phyloP scores from a whole-genome alignment of 2,797 vertebrate genomes.

The Pitangus sulphuratus region DNA sequence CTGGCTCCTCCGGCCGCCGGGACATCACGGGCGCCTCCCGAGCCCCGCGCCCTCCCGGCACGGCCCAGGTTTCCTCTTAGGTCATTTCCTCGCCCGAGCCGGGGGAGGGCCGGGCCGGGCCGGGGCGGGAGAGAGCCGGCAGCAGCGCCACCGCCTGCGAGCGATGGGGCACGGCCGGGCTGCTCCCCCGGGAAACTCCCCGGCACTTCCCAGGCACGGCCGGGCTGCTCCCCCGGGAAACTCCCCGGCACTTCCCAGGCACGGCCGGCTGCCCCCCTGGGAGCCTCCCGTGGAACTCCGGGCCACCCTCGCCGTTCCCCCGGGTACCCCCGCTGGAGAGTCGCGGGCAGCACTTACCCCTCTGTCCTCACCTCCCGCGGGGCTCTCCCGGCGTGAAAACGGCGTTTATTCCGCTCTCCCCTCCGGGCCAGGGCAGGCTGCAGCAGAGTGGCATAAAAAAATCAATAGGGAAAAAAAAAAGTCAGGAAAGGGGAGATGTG shows the following conservation, averaged over 20 bases:
- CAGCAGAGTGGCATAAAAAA: neutral
- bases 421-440: neutral
- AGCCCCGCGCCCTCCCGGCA: neutral
- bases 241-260: neutral
- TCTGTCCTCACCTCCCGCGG: no score
- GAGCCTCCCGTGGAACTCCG: neutral
- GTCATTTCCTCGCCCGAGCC: slow-evolving; percentile 68
- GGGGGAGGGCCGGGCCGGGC: neutral
- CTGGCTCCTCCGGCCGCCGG: neutral
- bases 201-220: neutral
- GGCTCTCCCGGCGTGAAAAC: neutral
- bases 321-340: no score
- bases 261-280: neutral
- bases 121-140: neutral
- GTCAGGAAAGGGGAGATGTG: neutral
- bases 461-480: neutral
- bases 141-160: slow-evolving; percentile 53
- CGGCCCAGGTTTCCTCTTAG: slow-evolving; percentile 63
- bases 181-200: neutral
- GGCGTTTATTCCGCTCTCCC: neutral
- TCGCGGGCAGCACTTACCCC: neutral
- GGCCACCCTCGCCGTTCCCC: neutral
- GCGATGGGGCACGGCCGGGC: neutral
- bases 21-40: neutral
- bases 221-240: neutral